Base-by-base conservation (phyloP, 2,888 invertebrate genomes). In the Capitulum mitella region DNA sequence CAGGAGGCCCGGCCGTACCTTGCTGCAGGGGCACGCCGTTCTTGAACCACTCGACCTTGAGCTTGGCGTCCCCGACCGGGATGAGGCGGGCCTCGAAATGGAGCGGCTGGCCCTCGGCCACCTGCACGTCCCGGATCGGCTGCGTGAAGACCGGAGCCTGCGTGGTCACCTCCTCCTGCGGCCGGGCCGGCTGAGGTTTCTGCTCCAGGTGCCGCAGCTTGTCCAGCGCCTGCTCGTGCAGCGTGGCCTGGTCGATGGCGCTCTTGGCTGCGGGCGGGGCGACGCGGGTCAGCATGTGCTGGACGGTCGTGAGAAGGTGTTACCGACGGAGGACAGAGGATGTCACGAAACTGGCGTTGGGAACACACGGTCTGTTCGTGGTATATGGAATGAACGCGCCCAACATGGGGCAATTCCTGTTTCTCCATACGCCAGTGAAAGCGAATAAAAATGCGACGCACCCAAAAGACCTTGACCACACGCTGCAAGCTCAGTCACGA, bases 81-180 rank as follows among this genome's bases (percentile, higher is more conserved):
- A 97, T 95, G 3, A 97, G 89, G 43, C 95, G 90, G 32, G 95
- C 95, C 87, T 97, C 97, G 85, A 97, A 96, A 86, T 97, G 95
- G 80, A 93, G 95, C 3, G 95, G 93, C 87, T 94, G 93, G 84
- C 94, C 95, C 87, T 97, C 97, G 80, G 93, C 92, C 10, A 93
- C 92, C 82, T 90, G 89, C 26, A 94, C 89, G 85, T 95, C 95
- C 83, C 93, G 92, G 85, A 96, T 91, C 0, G 97, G 95, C 88
- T 94, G 89, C 0, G 97, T 97, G 85, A 97, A 97, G 32, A 95
- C 91, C 12, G 97, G 97, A 70, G 96, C 93, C 87, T 95, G 95
- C 22, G 91, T 92, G 10, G 93, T 77, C 74, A 78, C 26, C 64
- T 64, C 64, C 64, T 64, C 32, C 34, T 75, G 0, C 92, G 90